phyloP scores from a whole-genome alignment of 2,113 vertebrate genomes.

The Sitta europaea region DNA sequence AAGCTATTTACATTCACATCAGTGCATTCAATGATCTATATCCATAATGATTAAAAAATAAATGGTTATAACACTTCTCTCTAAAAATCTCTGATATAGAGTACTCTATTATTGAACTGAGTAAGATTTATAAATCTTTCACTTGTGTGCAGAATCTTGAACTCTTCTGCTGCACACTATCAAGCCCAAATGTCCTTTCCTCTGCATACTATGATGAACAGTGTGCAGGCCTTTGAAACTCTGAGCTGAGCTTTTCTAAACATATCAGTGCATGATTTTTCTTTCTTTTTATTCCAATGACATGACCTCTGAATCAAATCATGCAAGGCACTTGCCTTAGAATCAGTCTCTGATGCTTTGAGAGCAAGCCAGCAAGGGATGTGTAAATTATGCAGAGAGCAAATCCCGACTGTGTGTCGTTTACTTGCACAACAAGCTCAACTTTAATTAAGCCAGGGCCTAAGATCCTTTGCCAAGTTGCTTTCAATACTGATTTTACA shows the following conservation, averaged over 20 bases:
- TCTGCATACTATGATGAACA: neutral
- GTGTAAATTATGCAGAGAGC: constrained; percentile 59
- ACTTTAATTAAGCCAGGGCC: constrained; percentile 63
- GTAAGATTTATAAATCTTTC: neutral
- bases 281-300: neutral
- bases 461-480: constrained; percentile 61
- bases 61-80: neutral
- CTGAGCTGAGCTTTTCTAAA: neutral
- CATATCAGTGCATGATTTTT: neutral
- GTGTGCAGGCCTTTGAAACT: neutral
- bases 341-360: constrained; percentile 14
- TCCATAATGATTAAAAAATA: neutral
- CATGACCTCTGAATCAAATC: neutral
- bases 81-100: neutral
- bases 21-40: neutral
- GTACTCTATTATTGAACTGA: neutral
- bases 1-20: neutral
- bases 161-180: neutral
- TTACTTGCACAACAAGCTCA: constrained; percentile 70
- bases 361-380: constrained; percentile 38
- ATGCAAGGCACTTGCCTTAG: neutral
- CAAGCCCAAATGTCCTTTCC: neutral
- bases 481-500: constrained; percentile 63
- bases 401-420: constrained; percentile 62
- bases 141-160: neutral